A percentile compares a stretch with the other conserved stretches of the same genome.
phyloP scores from a whole-genome alignment of 1,140 invertebrate species.

The Bombus impatiens region DNA sequence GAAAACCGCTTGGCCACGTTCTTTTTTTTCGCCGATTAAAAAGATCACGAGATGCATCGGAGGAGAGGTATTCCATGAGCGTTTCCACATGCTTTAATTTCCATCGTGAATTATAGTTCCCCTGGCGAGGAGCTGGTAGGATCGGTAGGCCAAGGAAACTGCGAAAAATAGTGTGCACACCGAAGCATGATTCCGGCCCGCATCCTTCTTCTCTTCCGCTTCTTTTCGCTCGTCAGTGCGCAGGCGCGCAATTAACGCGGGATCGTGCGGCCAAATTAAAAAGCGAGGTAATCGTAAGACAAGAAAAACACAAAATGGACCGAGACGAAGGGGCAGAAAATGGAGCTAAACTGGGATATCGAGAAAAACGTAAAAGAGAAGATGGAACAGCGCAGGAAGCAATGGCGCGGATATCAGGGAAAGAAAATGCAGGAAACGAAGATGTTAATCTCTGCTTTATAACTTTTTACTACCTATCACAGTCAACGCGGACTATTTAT shows the following conservation, averaged over 20 bases:
- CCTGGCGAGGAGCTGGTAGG: conserved; percentile 24
- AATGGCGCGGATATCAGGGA: not conserved
- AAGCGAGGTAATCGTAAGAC: not conserved
- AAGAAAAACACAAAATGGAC: not conserved
- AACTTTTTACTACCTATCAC: not conserved
- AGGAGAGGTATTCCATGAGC: not conserved
- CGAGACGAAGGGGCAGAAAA: not conserved
- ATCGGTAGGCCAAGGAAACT: conserved; percentile 68
- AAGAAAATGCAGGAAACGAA: not conserved
- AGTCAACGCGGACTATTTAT: too few species aligned
- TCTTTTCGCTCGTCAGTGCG: not conserved
- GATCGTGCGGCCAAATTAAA: conserved; percentile 9
- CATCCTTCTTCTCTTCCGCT: conserved; percentile 7
- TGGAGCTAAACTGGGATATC: not conserved
- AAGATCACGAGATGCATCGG: not conserved
- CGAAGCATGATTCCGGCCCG: conserved; percentile 72
- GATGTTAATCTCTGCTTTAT: not conserved
- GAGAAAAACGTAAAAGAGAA: not conserved
- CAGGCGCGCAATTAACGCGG: conserved; percentile 48
- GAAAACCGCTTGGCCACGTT: not conserved
- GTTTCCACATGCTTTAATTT: conserved; percentile 38
- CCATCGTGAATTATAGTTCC: conserved; percentile 29
- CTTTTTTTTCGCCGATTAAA: not conserved
- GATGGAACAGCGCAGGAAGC: not conserved
- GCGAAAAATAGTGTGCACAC: conserved; percentile 73